Evolutionary conservation across 2,888 invertebrate genomes (phyloP), one percentile per base, ranked within the genome.

Genomic region (Pemphredon lugubris): DNA sequence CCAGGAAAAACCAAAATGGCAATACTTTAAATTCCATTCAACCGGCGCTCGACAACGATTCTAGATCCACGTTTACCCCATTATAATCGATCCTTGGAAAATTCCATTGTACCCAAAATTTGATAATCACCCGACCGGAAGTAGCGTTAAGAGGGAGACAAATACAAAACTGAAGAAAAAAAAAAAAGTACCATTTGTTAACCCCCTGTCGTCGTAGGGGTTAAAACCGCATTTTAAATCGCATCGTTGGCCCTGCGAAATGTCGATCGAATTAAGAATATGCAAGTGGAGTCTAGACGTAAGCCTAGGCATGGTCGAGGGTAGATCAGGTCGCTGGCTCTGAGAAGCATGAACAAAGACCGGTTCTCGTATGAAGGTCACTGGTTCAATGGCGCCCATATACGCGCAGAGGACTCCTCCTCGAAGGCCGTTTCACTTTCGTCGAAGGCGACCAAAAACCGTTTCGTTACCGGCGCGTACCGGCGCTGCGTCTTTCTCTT

Each of bases 311-410:
- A 73, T 63, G 70, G 75, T 63, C 64, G 61, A 72, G 73, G 77
- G 73, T 74, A 75, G 77, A 80, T 77, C 83, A 75, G 77, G 82
- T 80, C 81, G 76, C 64, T 78, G 75, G 75, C 68, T 75, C 64
- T 60, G 71, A 79, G 74, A 79, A 81, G 77, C 77, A 66, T 55
- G 84, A 85, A 85, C 84, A 80, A 83, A 84, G 86, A 88, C 89
- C 89, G 88, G 88, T 88, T 89, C 81, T 81, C 80, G 79, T 87
- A 88, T 88, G 88, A 89, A 89, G 88, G 89, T 89, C 87, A 88
- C 86, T 88, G 83, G 88, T 88, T 87, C 87, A 87, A 86, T 81
- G 84, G 83, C 84, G 84, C 77, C 75, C 77, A 68, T 67, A 61
- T 71, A 69, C 63, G 57, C 59, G 61, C 55, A 23, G 63, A 48